Percentiles rank a stretch among this genome's conserved stretches.
Evolutionary conservation across 2,888 invertebrate genomes (phyloP).

Genomic region (Oscheius sp.): DNA sequence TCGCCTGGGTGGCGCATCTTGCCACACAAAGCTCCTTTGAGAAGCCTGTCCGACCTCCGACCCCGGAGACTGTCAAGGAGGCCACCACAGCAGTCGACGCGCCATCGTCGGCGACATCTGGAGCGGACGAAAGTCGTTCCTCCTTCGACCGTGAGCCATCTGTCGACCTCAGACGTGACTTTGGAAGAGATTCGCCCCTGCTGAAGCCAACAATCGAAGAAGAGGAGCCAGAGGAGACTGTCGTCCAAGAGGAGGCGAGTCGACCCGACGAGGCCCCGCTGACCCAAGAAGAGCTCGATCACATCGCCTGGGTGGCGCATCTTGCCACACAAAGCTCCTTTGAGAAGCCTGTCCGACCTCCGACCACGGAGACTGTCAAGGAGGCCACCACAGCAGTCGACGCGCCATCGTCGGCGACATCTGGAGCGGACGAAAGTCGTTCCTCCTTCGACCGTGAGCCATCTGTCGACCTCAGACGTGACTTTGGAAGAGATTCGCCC

Average conservation of each 20-base stretch:
- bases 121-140: constrained; percentile 37
- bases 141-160: constrained; percentile 22
- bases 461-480: constrained; percentile 16
- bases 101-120: constrained; percentile 38
- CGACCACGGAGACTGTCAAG: neutral
- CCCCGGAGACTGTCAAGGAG: neutral
- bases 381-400: no score
- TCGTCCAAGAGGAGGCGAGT: neutral
- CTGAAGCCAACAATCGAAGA: constrained; percentile 5
- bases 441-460: constrained; percentile 18
- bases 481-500: constrained; percentile 19
- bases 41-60: neutral
- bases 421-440: neutral
- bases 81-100: neutral
- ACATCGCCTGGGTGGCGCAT: constrained; percentile 46
- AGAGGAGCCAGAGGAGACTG: neutral
- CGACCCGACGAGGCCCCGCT: neutral
- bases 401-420: constrained; percentile 37
- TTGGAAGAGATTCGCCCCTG: constrained; percentile 33
- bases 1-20: constrained; percentile 44
- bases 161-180: neutral
- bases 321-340: constrained; percentile 49
- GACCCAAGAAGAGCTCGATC: constrained; percentile 53
- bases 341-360: constrained; percentile 27
- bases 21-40: constrained; percentile 51